A percentile compares a stretch with the other conserved stretches of the same genome.
Conservation (phyloP, 1,140 invertebrate genomes). For the Aphis gossypii region DNA sequence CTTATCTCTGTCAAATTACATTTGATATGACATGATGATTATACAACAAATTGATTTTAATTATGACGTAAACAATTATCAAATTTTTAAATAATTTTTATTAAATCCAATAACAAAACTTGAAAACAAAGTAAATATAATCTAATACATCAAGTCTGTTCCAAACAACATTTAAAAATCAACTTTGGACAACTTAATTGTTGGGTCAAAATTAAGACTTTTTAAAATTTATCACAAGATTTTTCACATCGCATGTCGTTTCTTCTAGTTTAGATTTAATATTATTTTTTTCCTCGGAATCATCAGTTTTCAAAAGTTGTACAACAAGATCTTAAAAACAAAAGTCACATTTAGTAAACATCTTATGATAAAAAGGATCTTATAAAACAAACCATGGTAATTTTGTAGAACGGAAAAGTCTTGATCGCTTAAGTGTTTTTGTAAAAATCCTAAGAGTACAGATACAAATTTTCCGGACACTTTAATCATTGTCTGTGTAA, state of each 20-base stretch:
- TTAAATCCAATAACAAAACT: background rate
- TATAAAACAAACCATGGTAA: slow-evolving; percentile 77
- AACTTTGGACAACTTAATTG: background rate
- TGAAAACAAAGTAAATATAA: background rate
- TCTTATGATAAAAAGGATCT: background rate
- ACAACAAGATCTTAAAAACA: slow-evolving; percentile 70
- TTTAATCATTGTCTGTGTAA: slow-evolving; percentile 83
- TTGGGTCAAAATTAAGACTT: slow-evolving; percentile 59
- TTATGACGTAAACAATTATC: background rate
- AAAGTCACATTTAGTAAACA: background rate
- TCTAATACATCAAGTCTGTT: too few species aligned
- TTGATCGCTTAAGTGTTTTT: slow-evolving; percentile 72
- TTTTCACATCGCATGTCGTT: slow-evolving; percentile 67
- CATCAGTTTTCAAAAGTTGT: slow-evolving; percentile 68
- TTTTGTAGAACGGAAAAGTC: slow-evolving; percentile 71
- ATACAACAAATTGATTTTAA: background rate
- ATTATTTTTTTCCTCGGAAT: slow-evolving; percentile 64
- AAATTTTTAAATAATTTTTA: background rate
- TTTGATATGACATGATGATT: background rate
- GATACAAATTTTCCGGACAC: slow-evolving; percentile 91
- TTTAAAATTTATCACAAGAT: slow-evolving; percentile 67
- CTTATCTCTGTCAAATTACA: background rate
- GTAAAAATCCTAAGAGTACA: slow-evolving; percentile 77
- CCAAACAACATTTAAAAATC: background rate
- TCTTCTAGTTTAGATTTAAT: slow-evolving; percentile 64